These are phyloP conservation scores for Aspidoscelis tigris DNA, from an alignment of 2,113 vertebrate species.

Conservation along the genomic window DNA sequence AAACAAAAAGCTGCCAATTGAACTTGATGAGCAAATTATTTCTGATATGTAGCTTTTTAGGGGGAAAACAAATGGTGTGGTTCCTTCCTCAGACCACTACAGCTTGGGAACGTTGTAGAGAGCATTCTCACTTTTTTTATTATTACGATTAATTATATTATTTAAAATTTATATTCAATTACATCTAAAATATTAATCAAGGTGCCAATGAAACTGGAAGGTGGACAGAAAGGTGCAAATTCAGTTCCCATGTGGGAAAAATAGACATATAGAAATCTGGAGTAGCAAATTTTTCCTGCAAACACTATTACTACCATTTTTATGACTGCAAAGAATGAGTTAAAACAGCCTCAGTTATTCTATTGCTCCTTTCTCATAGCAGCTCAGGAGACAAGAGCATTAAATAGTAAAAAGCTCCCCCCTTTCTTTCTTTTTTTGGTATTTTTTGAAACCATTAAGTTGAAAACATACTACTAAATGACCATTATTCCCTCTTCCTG, in stretches of 20 bases:
- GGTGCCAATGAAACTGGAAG: too few relatives aligned
- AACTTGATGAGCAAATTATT: not conserved
- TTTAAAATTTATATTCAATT: too few relatives aligned
- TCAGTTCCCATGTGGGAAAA: too few relatives aligned
- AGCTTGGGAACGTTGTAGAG: too few relatives aligned
- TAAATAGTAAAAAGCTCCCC: not conserved
- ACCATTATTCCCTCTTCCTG: conserved; percentile 13
- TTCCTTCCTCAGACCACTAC: too few relatives aligned
- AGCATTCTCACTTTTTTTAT: too few relatives aligned
- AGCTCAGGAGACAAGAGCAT: not conserved
- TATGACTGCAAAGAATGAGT: not conserved
- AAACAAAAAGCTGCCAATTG: not conserved
- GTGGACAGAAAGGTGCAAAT: too few relatives aligned
- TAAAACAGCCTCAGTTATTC: not conserved
- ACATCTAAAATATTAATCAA: too few relatives aligned
- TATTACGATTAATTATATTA: too few relatives aligned
- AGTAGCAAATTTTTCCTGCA: too few relatives aligned
- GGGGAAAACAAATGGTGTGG: not conserved
- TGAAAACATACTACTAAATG: not conserved
- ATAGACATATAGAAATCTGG: too few relatives aligned
- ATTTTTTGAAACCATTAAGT: conserved; percentile 35
- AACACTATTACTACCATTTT: not conserved
- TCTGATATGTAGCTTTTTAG: not conserved
- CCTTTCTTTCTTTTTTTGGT: not conserved
- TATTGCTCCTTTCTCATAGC: not conserved